phyloP scores from a whole-genome alignment of 2,113 vertebrate species.

The Halichoeres trimaculatus region DNA sequence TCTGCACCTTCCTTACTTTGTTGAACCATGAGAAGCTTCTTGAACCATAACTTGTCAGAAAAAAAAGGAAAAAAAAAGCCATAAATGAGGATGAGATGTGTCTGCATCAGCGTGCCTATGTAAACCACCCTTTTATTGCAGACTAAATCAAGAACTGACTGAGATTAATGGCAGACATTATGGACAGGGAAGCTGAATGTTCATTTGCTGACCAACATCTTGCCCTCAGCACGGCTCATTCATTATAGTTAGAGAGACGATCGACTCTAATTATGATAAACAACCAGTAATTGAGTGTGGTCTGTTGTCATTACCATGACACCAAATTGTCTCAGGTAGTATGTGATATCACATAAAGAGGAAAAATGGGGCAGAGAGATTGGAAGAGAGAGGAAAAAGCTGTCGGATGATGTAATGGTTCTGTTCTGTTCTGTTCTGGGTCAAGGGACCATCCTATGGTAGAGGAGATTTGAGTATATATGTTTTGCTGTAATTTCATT shows the following conservation, averaged over 20 bases:
- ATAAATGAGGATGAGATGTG: conserved; percentile 10
- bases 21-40: background rate
- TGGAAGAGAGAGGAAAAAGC: background rate
- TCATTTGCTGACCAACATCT: conserved; percentile 79
- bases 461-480: background rate
- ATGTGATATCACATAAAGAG: conserved; percentile 29
- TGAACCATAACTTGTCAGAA: background rate
- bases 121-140: conserved; percentile 59
- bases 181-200: conserved; percentile 66
- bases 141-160: conserved; percentile 49
- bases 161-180: conserved; percentile 71
- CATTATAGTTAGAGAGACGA: conserved; percentile 73
- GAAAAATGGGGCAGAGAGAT: conserved; percentile 1
- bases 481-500: background rate
- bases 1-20: background rate
- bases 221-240: conserved; percentile 74
- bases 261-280: conserved; percentile 77
- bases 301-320: conserved; percentile 57
- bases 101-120: conserved; percentile 39
- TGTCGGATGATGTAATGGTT: conserved; percentile 5
- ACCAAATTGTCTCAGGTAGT: conserved; percentile 47
- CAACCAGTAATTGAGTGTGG: conserved; percentile 52
- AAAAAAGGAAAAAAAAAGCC: background rate
- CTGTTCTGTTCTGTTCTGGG: background rate
- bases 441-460: background rate